These are phyloP conservation scores for Leptoteleia sp. DNA, from an alignment of 1,140 invertebrate genomes.

Conservation along the genomic window DNA sequence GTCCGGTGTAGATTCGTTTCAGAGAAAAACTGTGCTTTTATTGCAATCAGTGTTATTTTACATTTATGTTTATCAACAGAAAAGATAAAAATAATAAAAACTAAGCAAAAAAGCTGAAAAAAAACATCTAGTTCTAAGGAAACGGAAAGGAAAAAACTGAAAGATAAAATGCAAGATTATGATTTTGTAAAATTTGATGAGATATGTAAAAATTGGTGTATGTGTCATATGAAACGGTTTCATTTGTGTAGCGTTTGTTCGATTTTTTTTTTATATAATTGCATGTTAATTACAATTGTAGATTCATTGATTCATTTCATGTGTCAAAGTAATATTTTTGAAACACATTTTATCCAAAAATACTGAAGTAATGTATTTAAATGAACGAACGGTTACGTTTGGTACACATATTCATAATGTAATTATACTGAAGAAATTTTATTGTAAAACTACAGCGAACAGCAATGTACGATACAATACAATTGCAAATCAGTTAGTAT, in stretches of 20 bases:
- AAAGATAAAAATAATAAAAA: too few relatives aligned
- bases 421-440: too few relatives aligned
- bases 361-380: too few relatives aligned
- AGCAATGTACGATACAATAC: too few relatives aligned
- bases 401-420: too few relatives aligned
- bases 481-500: too few relatives aligned
- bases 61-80: constrained; percentile 7
- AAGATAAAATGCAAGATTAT: constrained; percentile 1
- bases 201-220: constrained; percentile 16
- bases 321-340: constrained; percentile 24
- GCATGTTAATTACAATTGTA: neutral
- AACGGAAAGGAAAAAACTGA: constrained; percentile 58
- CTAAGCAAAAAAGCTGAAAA: too few relatives aligned
- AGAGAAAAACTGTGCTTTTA: constrained; percentile 30
- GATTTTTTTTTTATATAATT: constrained; percentile 17
- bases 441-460: too few relatives aligned
- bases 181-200: constrained; percentile 27
- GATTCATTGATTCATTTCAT: constrained; percentile 47
- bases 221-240: constrained; percentile 3
- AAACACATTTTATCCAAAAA: neutral
- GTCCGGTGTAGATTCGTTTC: constrained; percentile 84
- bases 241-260: constrained; percentile 19
- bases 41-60: constrained; percentile 66
- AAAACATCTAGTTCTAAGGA: too few relatives aligned
- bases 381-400: too few relatives aligned